phyloP scores from a whole-genome alignment of 2,888 invertebrate genomes.

The Nemotelus nigrinus region DNA sequence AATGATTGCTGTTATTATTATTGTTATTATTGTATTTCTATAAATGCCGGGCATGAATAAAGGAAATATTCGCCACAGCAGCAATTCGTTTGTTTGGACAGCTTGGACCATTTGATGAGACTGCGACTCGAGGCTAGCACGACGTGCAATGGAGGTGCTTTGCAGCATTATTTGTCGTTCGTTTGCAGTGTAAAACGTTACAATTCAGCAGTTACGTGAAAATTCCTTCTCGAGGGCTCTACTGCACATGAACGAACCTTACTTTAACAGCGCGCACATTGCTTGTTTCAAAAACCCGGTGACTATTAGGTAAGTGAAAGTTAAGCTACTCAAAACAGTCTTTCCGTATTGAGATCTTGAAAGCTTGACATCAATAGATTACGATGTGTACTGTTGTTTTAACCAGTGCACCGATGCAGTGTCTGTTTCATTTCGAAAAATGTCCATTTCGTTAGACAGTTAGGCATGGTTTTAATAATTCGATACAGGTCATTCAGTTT shows the following conservation, averaged over 20 bases:
- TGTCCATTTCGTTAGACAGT: no score
- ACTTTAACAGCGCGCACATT: no score
- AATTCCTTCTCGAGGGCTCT: no score
- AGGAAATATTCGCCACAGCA: neutral
- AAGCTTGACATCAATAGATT: conserved; percentile 30
- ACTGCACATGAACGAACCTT: no score
- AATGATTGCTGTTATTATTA: neutral
- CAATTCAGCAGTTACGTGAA: no score
- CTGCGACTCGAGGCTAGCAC: neutral
- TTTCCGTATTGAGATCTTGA: conserved; percentile 31
- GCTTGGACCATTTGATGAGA: neutral
- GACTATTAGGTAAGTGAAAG: conserved; percentile 21
- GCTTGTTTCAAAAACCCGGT: no score
- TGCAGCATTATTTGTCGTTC: neutral
- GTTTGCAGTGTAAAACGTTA: no score
- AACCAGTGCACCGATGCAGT: no score
- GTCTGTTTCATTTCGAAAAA: no score
- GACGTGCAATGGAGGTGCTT: neutral
- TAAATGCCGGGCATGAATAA: neutral
- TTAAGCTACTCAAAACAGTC: neutral
- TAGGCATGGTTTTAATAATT: no score
- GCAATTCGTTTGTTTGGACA: neutral
- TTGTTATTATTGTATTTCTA: neutral
- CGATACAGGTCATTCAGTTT: no score
- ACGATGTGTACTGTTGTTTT: neutral